Percentiles rank a stretch among this genome's conserved stretches.
Conservation (phyloP, 1,140 invertebrate genomes). For the Samia ricini region DNA sequence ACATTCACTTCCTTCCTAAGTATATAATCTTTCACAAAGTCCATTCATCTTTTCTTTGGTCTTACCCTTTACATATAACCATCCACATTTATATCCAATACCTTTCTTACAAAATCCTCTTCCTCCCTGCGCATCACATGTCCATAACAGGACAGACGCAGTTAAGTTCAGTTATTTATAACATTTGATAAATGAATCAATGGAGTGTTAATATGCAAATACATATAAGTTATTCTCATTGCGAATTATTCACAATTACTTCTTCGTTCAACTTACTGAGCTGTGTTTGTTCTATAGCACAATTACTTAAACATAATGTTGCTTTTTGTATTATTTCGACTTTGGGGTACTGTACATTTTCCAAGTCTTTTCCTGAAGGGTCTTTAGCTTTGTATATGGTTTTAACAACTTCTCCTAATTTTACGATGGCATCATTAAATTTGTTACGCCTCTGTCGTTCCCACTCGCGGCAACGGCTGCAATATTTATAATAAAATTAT, state of each 20-base stretch:
- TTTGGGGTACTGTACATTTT: slow-evolving; percentile 62
- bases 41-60: too few relatives aligned
- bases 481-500: neutral
- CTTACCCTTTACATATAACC: too few relatives aligned
- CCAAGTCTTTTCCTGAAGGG: slow-evolving; percentile 32
- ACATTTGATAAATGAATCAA: too few relatives aligned
- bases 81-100: too few relatives aligned
- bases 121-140: too few relatives aligned
- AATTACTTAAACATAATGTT: slow-evolving; percentile 55
- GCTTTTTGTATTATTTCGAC: slow-evolving; percentile 69
- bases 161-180: too few relatives aligned
- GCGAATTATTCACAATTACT: slow-evolving; percentile 4
- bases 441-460: slow-evolving; percentile 60
- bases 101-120: too few relatives aligned
- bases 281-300: slow-evolving; percentile 53
- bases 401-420: slow-evolving; percentile 60
- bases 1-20: too few relatives aligned
- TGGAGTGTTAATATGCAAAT: neutral
- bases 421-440: slow-evolving; percentile 65
- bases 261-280: slow-evolving; percentile 49
- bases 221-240: neutral
- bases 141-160: too few relatives aligned
- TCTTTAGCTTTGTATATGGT: slow-evolving; percentile 49
- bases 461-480: slow-evolving; percentile 63
- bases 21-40: too few relatives aligned